Percentiles rank a stretch among this genome's conserved stretches.
Evolutionary conservation across 1,140 invertebrate species (phyloP).

Genomic region (Bilobella aurantiaca): DNA sequence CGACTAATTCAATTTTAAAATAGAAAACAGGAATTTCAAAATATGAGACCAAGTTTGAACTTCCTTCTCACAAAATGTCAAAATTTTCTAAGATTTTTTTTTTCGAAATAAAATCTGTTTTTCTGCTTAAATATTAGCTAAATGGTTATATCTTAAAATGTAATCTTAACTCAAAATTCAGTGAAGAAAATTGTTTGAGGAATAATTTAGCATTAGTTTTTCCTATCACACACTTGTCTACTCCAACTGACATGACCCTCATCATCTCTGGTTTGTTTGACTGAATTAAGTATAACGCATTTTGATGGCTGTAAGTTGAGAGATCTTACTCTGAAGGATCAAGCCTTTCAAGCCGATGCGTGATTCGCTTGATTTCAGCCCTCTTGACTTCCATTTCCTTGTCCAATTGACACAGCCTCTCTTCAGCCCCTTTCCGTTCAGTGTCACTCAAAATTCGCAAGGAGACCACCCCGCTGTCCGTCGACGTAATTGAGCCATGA

Average conservation of each 20-base stretch:
- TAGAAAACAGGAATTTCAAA: neutral
- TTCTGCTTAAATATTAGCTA: neutral
- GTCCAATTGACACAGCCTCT: slow-evolving; percentile 53
- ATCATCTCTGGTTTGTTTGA: too few relatives aligned
- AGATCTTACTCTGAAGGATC: slow-evolving; percentile 67
- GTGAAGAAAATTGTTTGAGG: too few relatives aligned
- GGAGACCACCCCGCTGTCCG: slow-evolving; percentile 37
- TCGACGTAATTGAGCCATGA: slow-evolving; percentile 36
- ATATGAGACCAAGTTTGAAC: too few relatives aligned
- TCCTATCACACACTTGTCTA: neutral
- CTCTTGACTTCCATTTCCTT: slow-evolving; percentile 60
- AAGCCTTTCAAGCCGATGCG: slow-evolving; percentile 58
- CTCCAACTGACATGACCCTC: too few relatives aligned
- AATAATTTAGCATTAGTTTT: too few relatives aligned
- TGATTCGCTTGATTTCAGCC: slow-evolving; percentile 61
- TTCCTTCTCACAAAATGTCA: too few relatives aligned
- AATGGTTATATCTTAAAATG: too few relatives aligned
- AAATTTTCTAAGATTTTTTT: too few relatives aligned
- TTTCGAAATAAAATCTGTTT: neutral
- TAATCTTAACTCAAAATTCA: too few relatives aligned
- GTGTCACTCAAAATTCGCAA: slow-evolving; percentile 40
- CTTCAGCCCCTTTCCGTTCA: slow-evolving; percentile 56
- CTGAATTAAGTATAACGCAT: too few relatives aligned
- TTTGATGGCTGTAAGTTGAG: too few relatives aligned
- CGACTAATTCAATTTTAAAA: neutral